A percentile compares a stretch with the other conserved stretches of the same genome.
These are phyloP conservation scores for Ephestia elutella DNA, from an alignment of 1,140 invertebrate species.

Conservation along the genomic window DNA sequence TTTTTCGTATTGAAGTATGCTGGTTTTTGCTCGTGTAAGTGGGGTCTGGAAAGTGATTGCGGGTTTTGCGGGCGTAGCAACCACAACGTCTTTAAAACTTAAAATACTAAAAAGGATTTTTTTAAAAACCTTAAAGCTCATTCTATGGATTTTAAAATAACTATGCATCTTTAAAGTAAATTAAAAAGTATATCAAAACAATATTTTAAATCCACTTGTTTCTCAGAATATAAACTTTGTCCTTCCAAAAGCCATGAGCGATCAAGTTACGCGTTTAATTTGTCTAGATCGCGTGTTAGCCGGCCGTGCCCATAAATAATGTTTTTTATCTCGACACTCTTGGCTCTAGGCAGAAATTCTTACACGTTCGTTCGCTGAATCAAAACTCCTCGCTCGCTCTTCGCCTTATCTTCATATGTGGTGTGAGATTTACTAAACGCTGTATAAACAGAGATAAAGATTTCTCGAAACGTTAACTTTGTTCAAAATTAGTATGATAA, in stretches of 20 bases:
- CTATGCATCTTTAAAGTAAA: not conserved
- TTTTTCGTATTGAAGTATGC: conserved; percentile 58
- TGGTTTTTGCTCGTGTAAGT: conserved; percentile 54
- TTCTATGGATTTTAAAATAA: not conserved
- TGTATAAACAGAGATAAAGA: conserved; percentile 5
- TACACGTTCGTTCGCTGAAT: conserved; percentile 59
- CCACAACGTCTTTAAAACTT: not conserved
- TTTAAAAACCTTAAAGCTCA: not conserved
- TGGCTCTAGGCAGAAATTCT: conserved; percentile 52
- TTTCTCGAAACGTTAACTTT: conserved; percentile 13
- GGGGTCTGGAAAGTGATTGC: conserved; percentile 33
- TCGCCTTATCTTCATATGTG: conserved; percentile 37
- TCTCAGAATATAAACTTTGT: conserved; percentile 23
- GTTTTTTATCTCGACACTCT: conserved; percentile 62
- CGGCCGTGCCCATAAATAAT: conserved; percentile 61
- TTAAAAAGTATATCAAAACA: not conserved
- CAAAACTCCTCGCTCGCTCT: conserved; percentile 27
- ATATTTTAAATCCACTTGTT: conserved; percentile 19
- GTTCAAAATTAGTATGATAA: not conserved
- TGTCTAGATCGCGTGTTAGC: conserved; percentile 63
- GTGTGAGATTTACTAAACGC: conserved; percentile 10
- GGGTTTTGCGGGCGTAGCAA: conserved; percentile 22
- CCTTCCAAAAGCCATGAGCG: conserved; percentile 21
- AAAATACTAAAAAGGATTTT: not conserved
- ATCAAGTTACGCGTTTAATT: conserved; percentile 64